phyloP scores from a whole-genome alignment of 2,113 vertebrate species.

The Brachypteracias leptosomus region DNA sequence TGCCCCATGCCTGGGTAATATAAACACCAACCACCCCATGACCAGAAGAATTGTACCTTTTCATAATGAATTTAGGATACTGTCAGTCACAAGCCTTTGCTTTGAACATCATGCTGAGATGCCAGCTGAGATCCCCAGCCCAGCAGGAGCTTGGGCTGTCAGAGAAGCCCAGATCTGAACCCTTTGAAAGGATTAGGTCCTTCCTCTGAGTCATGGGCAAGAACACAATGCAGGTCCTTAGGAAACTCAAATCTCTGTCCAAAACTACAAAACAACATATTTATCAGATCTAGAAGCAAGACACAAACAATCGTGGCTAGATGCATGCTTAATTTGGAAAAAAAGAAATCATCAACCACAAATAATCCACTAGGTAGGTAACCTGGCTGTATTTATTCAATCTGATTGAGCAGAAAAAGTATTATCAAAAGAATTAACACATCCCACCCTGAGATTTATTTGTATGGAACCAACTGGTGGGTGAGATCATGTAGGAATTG shows the following conservation, averaged over 20 bases:
- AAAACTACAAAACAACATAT: background rate
- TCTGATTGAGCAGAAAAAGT: constrained; percentile 25
- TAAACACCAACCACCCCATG: background rate
- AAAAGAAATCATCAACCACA: background rate
- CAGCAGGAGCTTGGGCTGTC: background rate
- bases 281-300: background rate
- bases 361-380: background rate
- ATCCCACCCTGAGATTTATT: constrained; percentile 15
- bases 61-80: background rate
- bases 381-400: background rate
- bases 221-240: background rate
- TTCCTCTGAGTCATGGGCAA: background rate
- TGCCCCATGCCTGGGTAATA: background rate
- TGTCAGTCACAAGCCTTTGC: background rate
- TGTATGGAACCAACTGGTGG: background rate
- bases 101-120: background rate
- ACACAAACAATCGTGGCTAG: background rate
- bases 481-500: constrained; percentile 42
- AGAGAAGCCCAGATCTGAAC: background rate
- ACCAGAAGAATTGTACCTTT: background rate
- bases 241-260: background rate
- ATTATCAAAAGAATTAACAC: constrained; percentile 39
- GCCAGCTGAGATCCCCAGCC: background rate
- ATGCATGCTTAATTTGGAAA: background rate
- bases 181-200: background rate